Evolutionary conservation across 2,888 invertebrate species (phyloP).

Genomic region (Gasteruption jaculator): DNA sequence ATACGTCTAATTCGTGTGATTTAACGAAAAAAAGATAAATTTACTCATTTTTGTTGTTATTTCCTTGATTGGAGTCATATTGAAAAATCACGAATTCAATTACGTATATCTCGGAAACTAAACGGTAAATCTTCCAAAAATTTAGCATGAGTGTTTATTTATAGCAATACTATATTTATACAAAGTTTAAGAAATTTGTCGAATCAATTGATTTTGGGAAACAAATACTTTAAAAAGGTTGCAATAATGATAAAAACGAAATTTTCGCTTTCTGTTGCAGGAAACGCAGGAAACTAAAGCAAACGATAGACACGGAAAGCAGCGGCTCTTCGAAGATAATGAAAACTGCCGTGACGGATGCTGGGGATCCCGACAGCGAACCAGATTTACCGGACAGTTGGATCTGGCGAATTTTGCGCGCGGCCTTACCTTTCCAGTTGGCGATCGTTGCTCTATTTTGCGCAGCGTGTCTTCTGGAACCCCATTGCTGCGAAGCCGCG

Average conservation of each 20-base stretch:
- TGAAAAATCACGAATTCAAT: no score
- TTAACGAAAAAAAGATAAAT: no score
- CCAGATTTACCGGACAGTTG: constrained; percentile 60
- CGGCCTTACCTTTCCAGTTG: constrained; percentile 74
- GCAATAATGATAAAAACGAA: constrained; percentile 4
- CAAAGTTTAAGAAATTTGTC: no score
- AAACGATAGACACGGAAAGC: constrained; percentile 12
- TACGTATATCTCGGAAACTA: no score
- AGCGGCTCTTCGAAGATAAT: no score
- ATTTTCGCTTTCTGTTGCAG: constrained; percentile 25
- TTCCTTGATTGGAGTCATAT: no score
- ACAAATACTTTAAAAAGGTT: neutral
- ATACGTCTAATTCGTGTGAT: no score
- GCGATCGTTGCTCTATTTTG: constrained; percentile 70
- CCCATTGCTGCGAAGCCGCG: constrained; percentile 73
- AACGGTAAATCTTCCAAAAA: no score
- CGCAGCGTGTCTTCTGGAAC: constrained; percentile 70
- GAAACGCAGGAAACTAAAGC: constrained; percentile 35
- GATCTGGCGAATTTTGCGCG: constrained; percentile 68
- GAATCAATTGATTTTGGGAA: no score
- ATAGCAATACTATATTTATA: no score
- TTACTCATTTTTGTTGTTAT: no score
- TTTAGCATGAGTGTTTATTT: no score
- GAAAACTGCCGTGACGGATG: constrained; percentile 53
- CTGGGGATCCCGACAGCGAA: constrained; percentile 53